Percentiles rank a stretch among this genome's conserved stretches.
phyloP scores from a whole-genome alignment of 2,113 vertebrate species.

The Trichomycterus rosablanca region DNA sequence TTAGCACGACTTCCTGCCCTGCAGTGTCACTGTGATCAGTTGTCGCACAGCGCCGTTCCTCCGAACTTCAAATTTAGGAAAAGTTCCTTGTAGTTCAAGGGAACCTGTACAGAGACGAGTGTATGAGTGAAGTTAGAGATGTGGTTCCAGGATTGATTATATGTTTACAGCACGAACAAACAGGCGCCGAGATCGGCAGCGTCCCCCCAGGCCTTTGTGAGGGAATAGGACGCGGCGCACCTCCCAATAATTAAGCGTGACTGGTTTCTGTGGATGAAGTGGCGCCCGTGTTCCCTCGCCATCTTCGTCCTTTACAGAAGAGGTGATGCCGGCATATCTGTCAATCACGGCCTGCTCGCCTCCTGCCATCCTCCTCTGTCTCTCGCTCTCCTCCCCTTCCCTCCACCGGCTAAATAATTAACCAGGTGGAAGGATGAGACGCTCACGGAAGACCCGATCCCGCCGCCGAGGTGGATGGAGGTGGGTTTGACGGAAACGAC shows the following conservation, averaged over 20 bases:
- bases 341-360: slow-evolving; percentile 55
- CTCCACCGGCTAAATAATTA: too few relatives aligned
- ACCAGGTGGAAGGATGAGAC: too few relatives aligned
- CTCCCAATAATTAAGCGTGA: slow-evolving; percentile 69
- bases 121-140: neutral
- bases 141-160: neutral
- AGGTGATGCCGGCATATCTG: slow-evolving; percentile 66
- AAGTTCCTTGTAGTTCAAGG: neutral
- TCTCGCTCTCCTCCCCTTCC: slow-evolving; percentile 44
- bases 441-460: too few relatives aligned
- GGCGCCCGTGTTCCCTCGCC: slow-evolving; percentile 9
- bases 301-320: slow-evolving; percentile 56
- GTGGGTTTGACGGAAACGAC: too few relatives aligned
- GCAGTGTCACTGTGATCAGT: slow-evolving; percentile 2
- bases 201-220: slow-evolving; percentile 29
- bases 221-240: slow-evolving; percentile 51
- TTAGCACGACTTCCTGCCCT: neutral
- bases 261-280: slow-evolving; percentile 40
- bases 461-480: too few relatives aligned
- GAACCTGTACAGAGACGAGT: neutral
- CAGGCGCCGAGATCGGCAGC: slow-evolving; percentile 29
- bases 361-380: slow-evolving; percentile 45
- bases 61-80: too few relatives aligned
- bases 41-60: neutral
- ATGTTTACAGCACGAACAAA: slow-evolving; percentile 11